Base-by-base conservation (phyloP, 37 sponge, comb jelly and placozoan genomes). In the Halisarca cf. caerulea region DNA sequence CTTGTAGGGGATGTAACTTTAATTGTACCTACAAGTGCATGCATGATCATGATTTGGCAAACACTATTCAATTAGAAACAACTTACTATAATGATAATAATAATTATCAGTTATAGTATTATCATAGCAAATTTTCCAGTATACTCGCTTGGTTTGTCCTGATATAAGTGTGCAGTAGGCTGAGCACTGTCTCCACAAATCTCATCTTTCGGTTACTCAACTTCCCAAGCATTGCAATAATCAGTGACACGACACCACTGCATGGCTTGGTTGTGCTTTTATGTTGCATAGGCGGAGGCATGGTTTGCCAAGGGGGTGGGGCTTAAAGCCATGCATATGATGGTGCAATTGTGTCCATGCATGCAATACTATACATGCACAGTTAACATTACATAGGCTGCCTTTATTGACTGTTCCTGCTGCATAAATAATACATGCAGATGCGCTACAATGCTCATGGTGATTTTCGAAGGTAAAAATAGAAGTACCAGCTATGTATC, bases 181-280 rank as follows among this genome's bases (percentile, higher is more conserved):
- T 71, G 6, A 71, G 37, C 41, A 71, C 73, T 32, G 73, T 71
- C 39, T 37, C 38, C 39, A 71, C 73, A 71, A 71, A 71, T 32
- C 73, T 71, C 9, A 18, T 39, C 30, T 32, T 71, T 20, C 32
- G 73, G 73, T 71, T 71, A 20, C 20, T 71, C 8, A 71, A 20
- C 41, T 71, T 71, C 32, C 20, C 73, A 33, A 71, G 73, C 73
- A 71, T 71, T 71, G 73, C 73, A 71, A 71, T 71, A 39, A 71
- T 71, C 73, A 71, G 20, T 34, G 73, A 71, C 18, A 71, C 38
- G 73, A 32, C 41, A 71, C 73, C 73, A 32, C 73, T 37, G n/a
- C n/a, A n/a, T n/a, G 21, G 73, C 73, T 71, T 71, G 38, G 39
- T 32, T 37, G 38, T 39, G 41, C 39, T 71, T 71, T 32, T 71